Percentiles rank a stretch among this genome's conserved stretches.
These are phyloP conservation scores for Thaumetopoea pityocampa DNA, from an alignment of 1,140 invertebrate species.

Conservation along the genomic window DNA sequence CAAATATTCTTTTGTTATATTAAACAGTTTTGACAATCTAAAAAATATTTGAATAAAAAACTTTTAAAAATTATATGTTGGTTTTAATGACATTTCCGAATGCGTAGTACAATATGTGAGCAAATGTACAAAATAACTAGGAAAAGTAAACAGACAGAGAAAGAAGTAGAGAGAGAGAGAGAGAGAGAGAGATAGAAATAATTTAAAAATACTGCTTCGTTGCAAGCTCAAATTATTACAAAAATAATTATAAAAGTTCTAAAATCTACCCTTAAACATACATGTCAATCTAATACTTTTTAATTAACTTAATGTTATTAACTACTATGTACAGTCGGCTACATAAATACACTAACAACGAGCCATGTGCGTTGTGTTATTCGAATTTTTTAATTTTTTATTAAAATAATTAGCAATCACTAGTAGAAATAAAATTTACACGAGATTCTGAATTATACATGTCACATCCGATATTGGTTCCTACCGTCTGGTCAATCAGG, in stretches of 20 bases:
- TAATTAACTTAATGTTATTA: constrained; percentile 28
- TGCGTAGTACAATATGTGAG: too few relatives aligned
- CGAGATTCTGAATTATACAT: too few relatives aligned
- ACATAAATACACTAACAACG: constrained; percentile 25
- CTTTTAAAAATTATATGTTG: too few relatives aligned
- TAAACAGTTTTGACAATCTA: too few relatives aligned
- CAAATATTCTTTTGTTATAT: too few relatives aligned
- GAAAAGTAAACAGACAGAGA: background rate
- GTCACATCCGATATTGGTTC: too few relatives aligned
- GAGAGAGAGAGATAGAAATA: constrained; percentile 11
- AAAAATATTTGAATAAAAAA: too few relatives aligned
- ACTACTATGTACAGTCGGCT: constrained; percentile 54
- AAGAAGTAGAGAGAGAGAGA: constrained; percentile 7
- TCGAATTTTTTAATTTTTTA: background rate
- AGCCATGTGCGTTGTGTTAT: constrained; percentile 5
- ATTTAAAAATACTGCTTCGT: constrained; percentile 61
- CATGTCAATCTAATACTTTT: constrained; percentile 59
- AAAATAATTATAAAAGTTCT: constrained; percentile 56
- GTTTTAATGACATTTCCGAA: too few relatives aligned
- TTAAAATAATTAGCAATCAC: too few relatives aligned
- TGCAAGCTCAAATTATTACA: constrained; percentile 60
- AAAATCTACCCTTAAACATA: constrained; percentile 56
- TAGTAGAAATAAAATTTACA: too few relatives aligned
- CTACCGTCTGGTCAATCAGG: too few relatives aligned
- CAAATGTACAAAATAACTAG: constrained; percentile 1